Base-by-base conservation (phyloP, 1,140 invertebrate genomes). In the Eueides isabella region DNA sequence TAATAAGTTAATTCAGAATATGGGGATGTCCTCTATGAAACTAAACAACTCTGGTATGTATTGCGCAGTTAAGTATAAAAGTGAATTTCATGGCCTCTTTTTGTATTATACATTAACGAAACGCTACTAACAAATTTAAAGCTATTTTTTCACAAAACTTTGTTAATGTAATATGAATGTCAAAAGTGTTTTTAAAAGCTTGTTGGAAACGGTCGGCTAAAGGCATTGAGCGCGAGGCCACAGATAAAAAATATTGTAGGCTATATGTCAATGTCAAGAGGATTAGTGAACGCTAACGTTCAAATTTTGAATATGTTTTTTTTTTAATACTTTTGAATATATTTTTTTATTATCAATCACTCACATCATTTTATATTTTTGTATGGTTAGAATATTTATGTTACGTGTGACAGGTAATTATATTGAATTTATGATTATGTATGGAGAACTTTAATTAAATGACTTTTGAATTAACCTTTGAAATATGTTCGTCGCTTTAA, bases 211-310 rank as follows among this genome's bases (percentile, higher is more conserved):
- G 73, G 67, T 73, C 62, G 48, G 68, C 68, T 79, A 72, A 71
- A 76, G 78, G 77, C 80, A 78, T 80, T 82, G 80, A 75, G 66
- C 74, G 71, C 74, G 76, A 82, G 80, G 80, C 72, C 75, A 77
- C 80, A 82, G 78, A 82, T 80, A 80, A 80, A 75, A 75, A 77
- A 80, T 77, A 82, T 77, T 72, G 74, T 74, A 71, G 76, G 69
- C 78, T 68, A 80, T 80, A 73, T 77, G 74, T 82, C 78, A 82
- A 82, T 80, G 80, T 80, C 80, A 80, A 71, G 67, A 66, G 71
- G 75, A 79, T 75, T 71, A 71, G 68, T 71, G 62, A 67, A 74
- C 68, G 67, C 26, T 33, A 48, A 70, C 55, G 61, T 63, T 41
- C 63, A 29, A 63, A 70, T 12, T 29, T 70, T 62, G 19, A 70